Evolutionary conservation across 2,888 invertebrate species (phyloP).

Genomic region (Rhagonycha fulva): DNA sequence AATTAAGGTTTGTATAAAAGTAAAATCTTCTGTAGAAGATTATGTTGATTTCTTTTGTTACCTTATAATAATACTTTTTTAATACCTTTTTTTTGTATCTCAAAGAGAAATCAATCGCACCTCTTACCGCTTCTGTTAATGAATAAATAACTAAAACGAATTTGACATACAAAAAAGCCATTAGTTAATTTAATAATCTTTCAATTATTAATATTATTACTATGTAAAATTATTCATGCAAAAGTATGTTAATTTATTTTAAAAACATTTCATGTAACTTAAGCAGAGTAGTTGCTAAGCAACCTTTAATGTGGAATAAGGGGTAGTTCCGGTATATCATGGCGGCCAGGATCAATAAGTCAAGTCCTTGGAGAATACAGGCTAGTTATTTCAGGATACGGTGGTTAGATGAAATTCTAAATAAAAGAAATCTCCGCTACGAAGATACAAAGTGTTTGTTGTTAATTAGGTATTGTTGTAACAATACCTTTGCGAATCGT

Average conservation of each 20-base stretch:
- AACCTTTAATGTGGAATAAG: constrained; percentile 44
- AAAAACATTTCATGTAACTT: constrained; percentile 28
- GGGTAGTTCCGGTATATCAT: constrained; percentile 46
- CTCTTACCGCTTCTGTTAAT: too few species aligned
- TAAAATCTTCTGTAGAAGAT: too few species aligned
- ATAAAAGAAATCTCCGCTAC: background rate
- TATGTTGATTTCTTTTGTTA: background rate
- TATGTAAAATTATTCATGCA: too few species aligned
- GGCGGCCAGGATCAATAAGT: constrained; percentile 54
- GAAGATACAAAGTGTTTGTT: background rate
- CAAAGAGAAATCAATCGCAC: background rate
- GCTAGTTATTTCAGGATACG: background rate
- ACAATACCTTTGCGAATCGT: too few species aligned
- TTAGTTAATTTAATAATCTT: background rate
- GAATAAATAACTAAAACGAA: too few species aligned
- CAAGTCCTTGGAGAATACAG: constrained; percentile 49
- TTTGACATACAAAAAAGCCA: too few species aligned
- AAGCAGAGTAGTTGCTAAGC: constrained; percentile 49
- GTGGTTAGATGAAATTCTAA: background rate
- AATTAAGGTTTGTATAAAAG: too few species aligned
- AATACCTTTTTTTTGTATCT: background rate
- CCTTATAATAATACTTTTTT: background rate
- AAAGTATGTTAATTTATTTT: background rate
- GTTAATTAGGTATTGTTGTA: background rate
- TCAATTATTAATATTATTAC: background rate